These are phyloP conservation scores for Alces alces DNA, from an alignment of 2,113 vertebrate genomes.

Conservation along the genomic window DNA sequence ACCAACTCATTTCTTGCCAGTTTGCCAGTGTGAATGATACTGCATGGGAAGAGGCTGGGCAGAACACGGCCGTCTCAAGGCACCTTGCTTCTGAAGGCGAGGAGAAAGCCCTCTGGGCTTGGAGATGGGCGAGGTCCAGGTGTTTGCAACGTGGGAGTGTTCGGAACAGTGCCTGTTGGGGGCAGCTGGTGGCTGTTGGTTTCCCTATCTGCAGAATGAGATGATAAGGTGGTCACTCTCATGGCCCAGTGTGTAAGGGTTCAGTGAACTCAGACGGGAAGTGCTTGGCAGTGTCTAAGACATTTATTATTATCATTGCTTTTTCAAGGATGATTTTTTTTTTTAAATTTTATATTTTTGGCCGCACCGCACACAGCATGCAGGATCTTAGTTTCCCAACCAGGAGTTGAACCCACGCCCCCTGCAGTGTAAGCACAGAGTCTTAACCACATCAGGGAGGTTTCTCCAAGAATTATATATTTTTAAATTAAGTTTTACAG, in stretches of 20 bases:
- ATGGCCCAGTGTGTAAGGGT: neutral
- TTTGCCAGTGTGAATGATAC: neutral
- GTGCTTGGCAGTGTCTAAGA: neutral
- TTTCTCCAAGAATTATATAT: neutral
- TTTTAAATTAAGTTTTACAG: neutral
- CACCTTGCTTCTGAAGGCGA: neutral
- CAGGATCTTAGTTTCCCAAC: neutral
- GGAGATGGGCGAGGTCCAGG: fast-evolving
- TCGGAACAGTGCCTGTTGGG: neutral
- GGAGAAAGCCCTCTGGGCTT: neutral
- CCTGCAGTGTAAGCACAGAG: neutral
- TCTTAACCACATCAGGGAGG: neutral
- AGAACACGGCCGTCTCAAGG: fast-evolving
- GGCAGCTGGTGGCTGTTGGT: neutral
- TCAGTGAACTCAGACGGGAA: neutral
- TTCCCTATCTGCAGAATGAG: neutral
- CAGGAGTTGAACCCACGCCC: neutral
- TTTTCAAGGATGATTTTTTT: neutral
- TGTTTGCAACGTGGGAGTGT: neutral
- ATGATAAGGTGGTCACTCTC: neutral
- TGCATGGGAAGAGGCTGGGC: neutral
- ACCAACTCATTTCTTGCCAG: neutral
- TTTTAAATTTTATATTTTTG: neutral
- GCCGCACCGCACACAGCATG: neutral
- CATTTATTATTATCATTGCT: neutral